These are phyloP conservation scores for Neotragus pygmaeus DNA, from an alignment of 2,113 vertebrate species.

Conservation along the genomic window DNA sequence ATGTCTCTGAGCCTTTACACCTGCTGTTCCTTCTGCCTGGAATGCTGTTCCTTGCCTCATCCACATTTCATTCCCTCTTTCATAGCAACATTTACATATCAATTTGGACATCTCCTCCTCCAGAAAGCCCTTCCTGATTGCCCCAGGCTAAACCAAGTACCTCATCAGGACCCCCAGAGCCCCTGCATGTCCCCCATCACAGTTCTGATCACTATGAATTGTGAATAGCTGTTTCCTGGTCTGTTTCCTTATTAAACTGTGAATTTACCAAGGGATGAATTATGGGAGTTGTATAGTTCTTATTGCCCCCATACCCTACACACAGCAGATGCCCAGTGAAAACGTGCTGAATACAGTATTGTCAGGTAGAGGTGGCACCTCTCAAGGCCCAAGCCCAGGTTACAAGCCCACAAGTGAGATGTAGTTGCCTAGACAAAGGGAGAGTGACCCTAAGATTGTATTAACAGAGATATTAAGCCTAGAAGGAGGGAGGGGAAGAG, in stretches of 20 bases:
- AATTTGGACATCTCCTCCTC: not conserved
- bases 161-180: not conserved
- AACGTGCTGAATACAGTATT: not conserved
- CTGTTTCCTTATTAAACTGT: not conserved
- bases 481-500: not conserved
- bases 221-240: not conserved
- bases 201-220: not conserved
- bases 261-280: not conserved
- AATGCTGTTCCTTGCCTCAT: not conserved
- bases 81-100: not conserved
- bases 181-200: not conserved
- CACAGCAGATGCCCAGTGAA: not conserved
- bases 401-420: not conserved
- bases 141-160: not conserved
- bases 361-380: not conserved
- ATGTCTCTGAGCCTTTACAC: not conserved
- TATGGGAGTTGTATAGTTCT: not conserved
- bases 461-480: not conserved
- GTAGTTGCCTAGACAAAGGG: not conserved
- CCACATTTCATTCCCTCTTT: not conserved
- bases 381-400: not conserved
- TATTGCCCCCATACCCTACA: rapidly evolving
- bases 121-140: not conserved
- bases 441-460: not conserved
- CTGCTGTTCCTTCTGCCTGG: not conserved